Evolutionary conservation across 2,797 vertebrate genomes (phyloP).

Genomic region (Rhabdophis nuchalis): DNA sequence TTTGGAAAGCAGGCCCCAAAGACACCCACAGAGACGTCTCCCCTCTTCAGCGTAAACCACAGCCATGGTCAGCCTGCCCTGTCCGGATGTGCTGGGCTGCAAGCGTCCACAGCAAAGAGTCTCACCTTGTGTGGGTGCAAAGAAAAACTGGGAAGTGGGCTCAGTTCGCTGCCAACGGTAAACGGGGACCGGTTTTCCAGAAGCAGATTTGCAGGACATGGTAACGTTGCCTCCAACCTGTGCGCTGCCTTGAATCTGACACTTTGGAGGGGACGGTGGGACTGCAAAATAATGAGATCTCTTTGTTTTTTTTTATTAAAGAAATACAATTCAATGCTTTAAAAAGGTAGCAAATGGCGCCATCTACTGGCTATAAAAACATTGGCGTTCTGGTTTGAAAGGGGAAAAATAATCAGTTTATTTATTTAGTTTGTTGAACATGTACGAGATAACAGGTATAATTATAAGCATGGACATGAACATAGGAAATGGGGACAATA

Average conservation of each 20-base stretch:
- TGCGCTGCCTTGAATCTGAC: conserved; percentile 73
- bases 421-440: too few species aligned
- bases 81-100: not conserved
- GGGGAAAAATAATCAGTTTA: not conserved
- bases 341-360: not conserved
- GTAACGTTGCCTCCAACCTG: conserved; percentile 79
- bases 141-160: conserved; percentile 71
- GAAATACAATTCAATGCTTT: not conserved
- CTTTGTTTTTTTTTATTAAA: not conserved
- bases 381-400: not conserved
- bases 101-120: not conserved
- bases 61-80: not conserved
- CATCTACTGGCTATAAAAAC: not conserved
- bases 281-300: conserved; percentile 64
- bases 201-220: conserved; percentile 77
- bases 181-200: conserved; percentile 79
- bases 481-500: too few species aligned
- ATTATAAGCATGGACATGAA: too few species aligned
- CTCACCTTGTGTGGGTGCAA: conserved; percentile 74
- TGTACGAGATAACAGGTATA: too few species aligned
- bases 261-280: conserved; percentile 77
- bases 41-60: not conserved
- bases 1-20: not conserved
- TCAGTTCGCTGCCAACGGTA: conserved; percentile 83
- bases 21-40: not conserved